A percentile compares a stretch with the other conserved stretches of the same genome.
Conservation (phyloP, 2,888 invertebrate species). For the Tholera decimalis region DNA sequence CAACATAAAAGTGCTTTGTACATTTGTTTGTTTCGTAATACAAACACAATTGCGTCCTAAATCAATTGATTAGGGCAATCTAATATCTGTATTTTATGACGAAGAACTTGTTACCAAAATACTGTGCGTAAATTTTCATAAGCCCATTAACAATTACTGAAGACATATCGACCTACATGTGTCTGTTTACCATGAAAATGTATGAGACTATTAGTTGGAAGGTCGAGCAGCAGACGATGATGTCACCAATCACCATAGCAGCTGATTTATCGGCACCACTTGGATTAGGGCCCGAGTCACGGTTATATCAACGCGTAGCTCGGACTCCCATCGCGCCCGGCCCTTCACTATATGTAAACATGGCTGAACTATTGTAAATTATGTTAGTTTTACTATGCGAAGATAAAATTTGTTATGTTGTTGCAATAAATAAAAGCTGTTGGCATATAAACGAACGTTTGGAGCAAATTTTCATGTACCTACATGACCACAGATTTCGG, state of each 20-base stretch:
- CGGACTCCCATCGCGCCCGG: conserved; percentile 20
- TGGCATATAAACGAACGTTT: conserved; percentile 49
- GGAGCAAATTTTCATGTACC: conserved; percentile 27
- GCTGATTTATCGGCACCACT: conserved; percentile 85
- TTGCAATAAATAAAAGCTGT: conserved; percentile 54
- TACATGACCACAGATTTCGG: conserved; percentile 31
- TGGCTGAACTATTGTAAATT: conserved; percentile 60
- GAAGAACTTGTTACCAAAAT: conserved; percentile 47
- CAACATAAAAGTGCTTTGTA: conserved; percentile 48
- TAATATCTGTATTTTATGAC: conserved; percentile 52
- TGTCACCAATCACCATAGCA: conserved; percentile 85
- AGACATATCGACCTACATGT: conserved; percentile 77
- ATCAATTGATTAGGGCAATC: conserved; percentile 58
- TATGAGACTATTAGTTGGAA: conserved; percentile 84
- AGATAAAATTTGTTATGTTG: conserved; percentile 67
- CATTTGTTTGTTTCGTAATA: conserved; percentile 26
- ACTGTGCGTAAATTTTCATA: conserved; percentile 70
- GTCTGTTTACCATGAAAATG: conserved; percentile 79
- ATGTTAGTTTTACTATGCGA: conserved; percentile 66
- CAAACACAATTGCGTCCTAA: conserved; percentile 45
- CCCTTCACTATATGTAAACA: conserved; percentile 67
- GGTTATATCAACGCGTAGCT: conserved; percentile 3
- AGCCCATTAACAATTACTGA: conserved; percentile 79
- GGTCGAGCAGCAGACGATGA: conserved; percentile 83
- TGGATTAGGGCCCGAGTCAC: conserved; percentile 79